Base-by-base conservation (phyloP, 2,888 invertebrate species). In the Zaprionus bogoriensis region DNA sequence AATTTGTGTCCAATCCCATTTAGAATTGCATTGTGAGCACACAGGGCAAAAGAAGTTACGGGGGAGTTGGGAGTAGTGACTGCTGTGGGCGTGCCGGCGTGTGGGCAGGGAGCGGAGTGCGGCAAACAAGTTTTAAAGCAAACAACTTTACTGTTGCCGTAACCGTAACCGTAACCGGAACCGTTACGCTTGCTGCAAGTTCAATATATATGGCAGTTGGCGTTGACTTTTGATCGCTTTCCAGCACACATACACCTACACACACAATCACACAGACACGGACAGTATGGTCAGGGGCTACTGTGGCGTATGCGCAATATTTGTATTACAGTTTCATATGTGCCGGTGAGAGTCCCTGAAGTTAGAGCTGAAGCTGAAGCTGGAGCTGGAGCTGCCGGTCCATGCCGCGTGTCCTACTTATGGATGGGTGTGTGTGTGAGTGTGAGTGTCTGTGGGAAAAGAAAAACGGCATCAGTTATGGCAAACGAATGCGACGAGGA, bases 381-480 rank as follows among this genome's bases (percentile, higher is more conserved):
- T 44, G 20, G 20, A 38, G 41, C 14, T 22, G 30, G 1, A 52
- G 25, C 52, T 30, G 28, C 28, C 53, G 44, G 41, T 55, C 60
- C 58, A 67, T 47, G 73, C 73, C 74, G 76, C 65, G 67, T 86
- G 68, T 59, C 45, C 70, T 39, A 70, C 47, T 70, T 70, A 42
- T 54, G 59, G 55, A 23, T 32, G 27, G 19, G 9, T 38, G 51
- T 23, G 51, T 52, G 36, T 47, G 50, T 27, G 25, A 5, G 41
- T n/a, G 28, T 6, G 44, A 28, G 44, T 32, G 27, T 46, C 39
- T 23, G 20, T 27, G 10, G 53, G 12, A 42, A 45, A 63, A 69
- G 81, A 85, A 85, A 67, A 80, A 80, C 83, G 87, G 72, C 87
- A 71, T 80, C 80, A 78, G 80, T 85, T 80, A 80, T 80, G 80